Percentiles rank a stretch among this genome's conserved stretches.
Evolutionary conservation across 2,888 invertebrate genomes (phyloP).

Genomic region (Morpho deidamia): DNA sequence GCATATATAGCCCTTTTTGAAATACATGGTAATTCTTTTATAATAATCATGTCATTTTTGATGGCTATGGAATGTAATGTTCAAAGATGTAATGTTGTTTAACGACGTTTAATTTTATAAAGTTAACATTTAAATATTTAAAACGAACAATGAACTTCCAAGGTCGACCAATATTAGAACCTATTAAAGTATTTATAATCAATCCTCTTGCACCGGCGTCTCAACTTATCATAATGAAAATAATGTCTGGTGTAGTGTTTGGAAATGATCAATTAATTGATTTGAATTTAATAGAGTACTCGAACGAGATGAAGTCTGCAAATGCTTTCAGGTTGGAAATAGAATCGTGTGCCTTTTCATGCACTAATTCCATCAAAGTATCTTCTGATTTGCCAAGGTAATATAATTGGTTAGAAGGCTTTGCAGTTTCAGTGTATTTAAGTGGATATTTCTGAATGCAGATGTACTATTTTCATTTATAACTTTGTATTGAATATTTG

Average conservation of each 20-base stretch:
- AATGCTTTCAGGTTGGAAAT: conserved; percentile 44
- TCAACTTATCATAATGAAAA: conserved; percentile 45
- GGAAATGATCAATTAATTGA: conserved; percentile 47
- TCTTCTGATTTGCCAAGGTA: conserved; percentile 59
- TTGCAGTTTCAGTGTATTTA: not conserved
- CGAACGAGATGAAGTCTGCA: conserved; percentile 44
- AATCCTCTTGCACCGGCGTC: conserved; percentile 49
- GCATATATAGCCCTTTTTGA: too few species aligned
- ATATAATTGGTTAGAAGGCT: not conserved
- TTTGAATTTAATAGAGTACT: conserved; percentile 50
- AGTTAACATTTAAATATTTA: too few species aligned
- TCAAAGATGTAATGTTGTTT: too few species aligned
- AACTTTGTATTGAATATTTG: too few species aligned
- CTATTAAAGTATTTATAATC: conserved; percentile 50
- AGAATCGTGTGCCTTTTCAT: conserved; percentile 45
- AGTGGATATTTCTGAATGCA: too few species aligned
- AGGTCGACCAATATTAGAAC: conserved; percentile 29
- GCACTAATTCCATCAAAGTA: conserved; percentile 43
- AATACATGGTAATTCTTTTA: too few species aligned
- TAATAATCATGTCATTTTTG: too few species aligned
- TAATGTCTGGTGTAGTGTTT: conserved; percentile 53
- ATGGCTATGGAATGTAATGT: too few species aligned
- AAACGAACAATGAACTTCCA: conserved; percentile 30
- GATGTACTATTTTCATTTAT: too few species aligned
- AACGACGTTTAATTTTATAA: too few species aligned